Percentiles rank a stretch among this genome's conserved stretches.
phyloP scores from a whole-genome alignment of 2,888 invertebrate species.

The Cheilosia vulpina region DNA sequence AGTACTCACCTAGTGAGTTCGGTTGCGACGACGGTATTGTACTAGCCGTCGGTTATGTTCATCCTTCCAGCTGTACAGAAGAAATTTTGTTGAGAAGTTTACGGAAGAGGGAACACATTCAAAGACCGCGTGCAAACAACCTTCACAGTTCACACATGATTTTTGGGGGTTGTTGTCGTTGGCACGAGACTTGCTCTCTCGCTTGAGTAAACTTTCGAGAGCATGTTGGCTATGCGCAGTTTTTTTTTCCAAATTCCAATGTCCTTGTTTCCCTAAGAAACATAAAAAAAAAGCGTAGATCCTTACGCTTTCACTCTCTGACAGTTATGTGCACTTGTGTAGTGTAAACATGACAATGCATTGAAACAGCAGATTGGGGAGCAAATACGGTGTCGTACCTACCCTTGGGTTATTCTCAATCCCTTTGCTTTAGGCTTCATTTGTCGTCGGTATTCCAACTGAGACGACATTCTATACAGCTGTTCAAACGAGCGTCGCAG shows the following conservation, averaged over 20 bases:
- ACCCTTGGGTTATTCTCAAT: constrained; percentile 9
- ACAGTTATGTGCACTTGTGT: constrained; percentile 46
- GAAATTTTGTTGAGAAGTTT: constrained; percentile 34
- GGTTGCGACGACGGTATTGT: constrained; percentile 34
- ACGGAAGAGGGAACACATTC: constrained; percentile 45
- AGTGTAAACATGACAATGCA: constrained; percentile 45
- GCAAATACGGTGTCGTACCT: constrained; percentile 13
- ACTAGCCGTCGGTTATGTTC: constrained; percentile 39
- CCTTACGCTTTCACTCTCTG: constrained; percentile 61
- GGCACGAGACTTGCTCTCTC: constrained; percentile 59
- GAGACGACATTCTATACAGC: constrained; percentile 1
- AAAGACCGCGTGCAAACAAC: constrained; percentile 62
- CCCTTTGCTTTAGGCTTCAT: background rate
- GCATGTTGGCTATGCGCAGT: constrained; percentile 60
- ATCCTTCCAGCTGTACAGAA: constrained; percentile 70
- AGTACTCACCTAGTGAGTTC: constrained; percentile 56
- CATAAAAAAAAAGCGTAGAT: constrained; percentile 12
- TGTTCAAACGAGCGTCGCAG: background rate
- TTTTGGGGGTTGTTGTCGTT: constrained; percentile 50
- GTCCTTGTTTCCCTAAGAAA: constrained; percentile 63
- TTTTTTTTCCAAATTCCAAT: constrained; percentile 65
- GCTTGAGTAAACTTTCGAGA: constrained; percentile 33
- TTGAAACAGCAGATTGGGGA: constrained; percentile 50
- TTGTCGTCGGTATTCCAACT: background rate
- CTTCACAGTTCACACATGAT: constrained; percentile 66